phyloP scores from a whole-genome alignment of 2,113 vertebrate genomes.

The Hippolais icterina region DNA sequence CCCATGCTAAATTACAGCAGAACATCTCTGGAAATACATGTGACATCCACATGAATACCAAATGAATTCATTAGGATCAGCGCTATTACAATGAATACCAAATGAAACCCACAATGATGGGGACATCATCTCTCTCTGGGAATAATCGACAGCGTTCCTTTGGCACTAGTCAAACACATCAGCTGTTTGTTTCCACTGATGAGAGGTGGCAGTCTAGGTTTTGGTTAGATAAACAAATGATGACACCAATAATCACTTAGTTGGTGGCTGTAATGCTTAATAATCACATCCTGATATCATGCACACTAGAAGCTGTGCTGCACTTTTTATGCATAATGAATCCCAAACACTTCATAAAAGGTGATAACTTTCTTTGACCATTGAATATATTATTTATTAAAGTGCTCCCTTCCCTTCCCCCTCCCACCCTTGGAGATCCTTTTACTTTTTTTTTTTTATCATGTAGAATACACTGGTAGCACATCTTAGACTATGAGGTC shows the following conservation, averaged over 20 bases:
- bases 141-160: constrained; percentile 56
- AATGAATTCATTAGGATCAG: constrained; percentile 79
- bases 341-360: constrained; percentile 78
- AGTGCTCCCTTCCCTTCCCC: constrained; percentile 52
- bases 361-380: constrained; percentile 78
- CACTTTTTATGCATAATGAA: constrained; percentile 71
- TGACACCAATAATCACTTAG: constrained; percentile 68
- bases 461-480: constrained; percentile 47
- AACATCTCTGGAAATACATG: constrained; percentile 78
- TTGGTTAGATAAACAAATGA: constrained; percentile 72
- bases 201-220: constrained; percentile 69
- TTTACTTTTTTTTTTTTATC: constrained; percentile 48
- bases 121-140: constrained; percentile 54
- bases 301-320: background rate
- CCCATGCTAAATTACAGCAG: constrained; percentile 79
- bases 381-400: constrained; percentile 79
- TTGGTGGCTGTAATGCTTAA: constrained; percentile 52
- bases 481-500: constrained; percentile 71
- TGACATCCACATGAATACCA: constrained; percentile 82
- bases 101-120: constrained; percentile 59
- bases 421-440: constrained; percentile 42
- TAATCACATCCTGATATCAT: constrained; percentile 29
- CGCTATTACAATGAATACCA: constrained; percentile 74
- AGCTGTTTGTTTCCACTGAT: constrained; percentile 73
- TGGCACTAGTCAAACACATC: constrained; percentile 55